Evolutionary conservation across 2,113 vertebrate genomes (phyloP), one percentile per base, ranked within the genome.

Genomic region (Crotalus viridis): DNA sequence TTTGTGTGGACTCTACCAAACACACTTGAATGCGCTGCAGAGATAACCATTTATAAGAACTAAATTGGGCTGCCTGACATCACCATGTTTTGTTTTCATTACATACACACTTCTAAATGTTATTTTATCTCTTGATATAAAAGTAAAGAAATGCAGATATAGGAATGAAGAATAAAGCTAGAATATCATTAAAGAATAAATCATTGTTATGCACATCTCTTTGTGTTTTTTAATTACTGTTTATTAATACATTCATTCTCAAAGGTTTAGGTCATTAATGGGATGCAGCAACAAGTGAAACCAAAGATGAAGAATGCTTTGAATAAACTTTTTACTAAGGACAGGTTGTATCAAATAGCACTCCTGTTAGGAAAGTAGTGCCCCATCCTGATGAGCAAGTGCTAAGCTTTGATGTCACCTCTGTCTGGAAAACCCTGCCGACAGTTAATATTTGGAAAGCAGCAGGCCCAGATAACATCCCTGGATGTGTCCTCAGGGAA

Each of bases 11-110:
- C 64, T 89, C 91, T 92, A 94, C 94, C 94, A 95, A 94, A 89
- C 33, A 93, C 43, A 81, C 87, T 92, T 94, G 90, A 96, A 94
- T 91, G 59, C 74, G 90, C 91, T 92, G 89, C 54, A 93, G 85
- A 96, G 90, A 57, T 90, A 86, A 56, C 48, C 91, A 93, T 93
- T 91, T 87, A 28, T 28, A 85, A 46, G n/a, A 52, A 64, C 22
- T 95, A 92, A 88, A 95, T 95, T 93, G 93, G 92, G 85, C 61
- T 92, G 21, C 61, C 74, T 39, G 46, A 91, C 86, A 94, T 94
- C 95, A 93, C 46, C 85, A 89, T 59, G 55, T 91, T 95, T 94
- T 93, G 24, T 54, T 96, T 92, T 94, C 55, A 93, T 94, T 95
- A 64, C 89, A 28, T 95, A 85, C 90, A 43, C 85, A 87, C 22